A percentile compares a stretch with the other conserved stretches of the same genome.
Evolutionary conservation across 2,113 vertebrate species (phyloP).

Genomic region (Oryzias woworae): DNA sequence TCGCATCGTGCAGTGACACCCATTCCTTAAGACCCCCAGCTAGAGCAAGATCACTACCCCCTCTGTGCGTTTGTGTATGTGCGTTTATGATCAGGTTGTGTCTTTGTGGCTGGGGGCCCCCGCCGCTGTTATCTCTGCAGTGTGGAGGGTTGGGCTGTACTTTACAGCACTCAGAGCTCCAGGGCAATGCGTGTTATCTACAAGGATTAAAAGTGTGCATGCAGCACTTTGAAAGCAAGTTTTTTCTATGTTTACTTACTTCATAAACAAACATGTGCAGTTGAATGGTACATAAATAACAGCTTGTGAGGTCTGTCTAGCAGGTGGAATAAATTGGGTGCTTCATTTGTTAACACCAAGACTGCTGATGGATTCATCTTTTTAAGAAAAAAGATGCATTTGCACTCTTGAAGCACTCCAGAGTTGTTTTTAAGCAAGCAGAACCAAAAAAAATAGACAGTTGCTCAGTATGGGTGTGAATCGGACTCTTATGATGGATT

Average conservation of each 20-base stretch:
- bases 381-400: neutral
- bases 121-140: conserved; percentile 65
- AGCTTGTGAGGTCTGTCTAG: conserved; percentile 15
- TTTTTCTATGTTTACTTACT: conserved; percentile 2
- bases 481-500: conserved; percentile 61
- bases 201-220: conserved; percentile 30
- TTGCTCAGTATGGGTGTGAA: neutral
- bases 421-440: conserved; percentile 9
- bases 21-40: conserved; percentile 56
- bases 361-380: conserved; percentile 16
- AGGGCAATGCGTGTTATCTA: conserved; percentile 33
- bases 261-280: conserved; percentile 4
- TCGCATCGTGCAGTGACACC: conserved; percentile 49
- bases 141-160: conserved; percentile 39
- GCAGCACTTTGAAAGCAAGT: conserved; percentile 11
- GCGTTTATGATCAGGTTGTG: conserved; percentile 63
- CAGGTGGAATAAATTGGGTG: conserved; percentile 7
- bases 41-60: conserved; percentile 52
- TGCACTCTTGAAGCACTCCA: neutral
- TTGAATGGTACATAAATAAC: conserved; percentile 14
- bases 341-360: conserved; percentile 6
- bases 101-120: conserved; percentile 52
- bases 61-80: conserved; percentile 40
- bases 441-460: neutral
- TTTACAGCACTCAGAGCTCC: conserved; percentile 37